A percentile compares a stretch with the other conserved stretches of the same genome.
Conservation (phyloP, 1,140 invertebrate species). For the Drosophila tropicalis region DNA sequence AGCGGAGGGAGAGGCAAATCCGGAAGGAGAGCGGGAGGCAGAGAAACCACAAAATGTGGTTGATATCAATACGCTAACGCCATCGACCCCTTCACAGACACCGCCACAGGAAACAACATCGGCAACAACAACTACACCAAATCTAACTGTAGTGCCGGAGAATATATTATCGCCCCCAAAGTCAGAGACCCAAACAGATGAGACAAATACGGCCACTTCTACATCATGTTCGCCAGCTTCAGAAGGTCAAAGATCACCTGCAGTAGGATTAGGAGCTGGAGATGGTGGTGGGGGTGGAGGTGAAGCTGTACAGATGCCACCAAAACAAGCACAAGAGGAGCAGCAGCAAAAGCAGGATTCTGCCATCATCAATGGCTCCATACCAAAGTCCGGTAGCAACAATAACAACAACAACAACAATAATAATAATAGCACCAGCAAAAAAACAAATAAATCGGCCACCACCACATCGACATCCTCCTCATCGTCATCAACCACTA, state of each 20-base stretch:
- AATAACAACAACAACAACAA: conserved; percentile 39
- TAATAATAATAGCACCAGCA: conserved; percentile 16
- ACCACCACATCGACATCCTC: conserved; percentile 19
- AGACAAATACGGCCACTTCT: conserved; percentile 77
- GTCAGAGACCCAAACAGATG: conserved; percentile 79
- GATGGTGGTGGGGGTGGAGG: conserved; percentile 21
- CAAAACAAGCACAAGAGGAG: conserved; percentile 19
- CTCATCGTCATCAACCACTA: conserved; percentile 5
- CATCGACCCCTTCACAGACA: conserved; percentile 73
- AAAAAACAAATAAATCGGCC: conserved; percentile 68
- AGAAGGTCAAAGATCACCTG: conserved; percentile 68
- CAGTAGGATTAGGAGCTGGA: conserved; percentile 19
- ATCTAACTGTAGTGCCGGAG: conserved; percentile 64
- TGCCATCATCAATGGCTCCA: conserved; percentile 66
- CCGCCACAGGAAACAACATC: conserved; percentile 54
- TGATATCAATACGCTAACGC: conserved; percentile 65
- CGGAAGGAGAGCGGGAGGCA: conserved; percentile 2
- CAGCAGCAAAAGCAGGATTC: conserved; percentile 18
- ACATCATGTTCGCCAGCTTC: conserved; percentile 77
- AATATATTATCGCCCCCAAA: conserved; percentile 79
- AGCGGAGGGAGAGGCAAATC: neutral
- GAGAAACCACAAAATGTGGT: conserved; percentile 37
- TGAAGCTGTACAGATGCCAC: conserved; percentile 1
- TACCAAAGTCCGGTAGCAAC: conserved; percentile 81
- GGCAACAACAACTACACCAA: conserved; percentile 29